Conservation (phyloP, 1,140 invertebrate species). For the Drosophila kepulauana region DNA sequence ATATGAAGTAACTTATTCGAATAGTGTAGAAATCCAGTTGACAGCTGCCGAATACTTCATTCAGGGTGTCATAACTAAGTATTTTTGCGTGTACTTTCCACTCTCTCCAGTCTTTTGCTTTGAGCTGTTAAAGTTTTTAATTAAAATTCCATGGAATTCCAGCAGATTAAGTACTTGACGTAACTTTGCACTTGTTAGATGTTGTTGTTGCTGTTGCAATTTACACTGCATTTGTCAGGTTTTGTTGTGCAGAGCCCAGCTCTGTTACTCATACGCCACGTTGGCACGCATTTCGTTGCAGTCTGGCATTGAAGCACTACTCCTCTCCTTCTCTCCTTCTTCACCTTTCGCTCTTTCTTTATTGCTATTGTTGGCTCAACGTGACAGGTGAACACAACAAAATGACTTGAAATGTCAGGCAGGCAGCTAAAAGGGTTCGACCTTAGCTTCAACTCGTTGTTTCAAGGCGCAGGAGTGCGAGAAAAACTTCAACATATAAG, state of each 20-base stretch:
- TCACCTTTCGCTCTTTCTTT: not conserved
- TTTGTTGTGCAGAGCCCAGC: constrained; percentile 27
- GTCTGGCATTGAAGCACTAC: constrained; percentile 15
- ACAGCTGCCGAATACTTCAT: constrained; percentile 1
- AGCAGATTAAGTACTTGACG: constrained; percentile 42
- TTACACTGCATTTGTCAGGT: constrained; percentile 47
- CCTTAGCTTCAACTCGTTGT: no score
- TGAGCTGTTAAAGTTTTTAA: constrained; percentile 49
- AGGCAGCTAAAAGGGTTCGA: no score
- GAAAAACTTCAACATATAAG: no score
- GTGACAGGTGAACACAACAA: not conserved
- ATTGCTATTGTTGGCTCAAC: not conserved
- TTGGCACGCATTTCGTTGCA: constrained; percentile 16
- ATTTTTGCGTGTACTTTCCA: not conserved
- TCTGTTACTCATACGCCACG: constrained; percentile 50
- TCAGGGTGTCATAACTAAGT: not conserved
- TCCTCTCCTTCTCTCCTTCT: not conserved
- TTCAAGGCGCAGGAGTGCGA: no score
- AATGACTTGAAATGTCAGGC: no score
- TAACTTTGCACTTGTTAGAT: constrained; percentile 39
- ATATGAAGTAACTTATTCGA: no score
- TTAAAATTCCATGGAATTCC: constrained; percentile 52
- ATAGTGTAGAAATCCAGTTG: not conserved
- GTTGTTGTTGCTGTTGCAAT: constrained; percentile 26
- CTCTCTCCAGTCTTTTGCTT: not conserved